Conservation (phyloP, 2,888 invertebrate species). For the Pammene fasciana region DNA sequence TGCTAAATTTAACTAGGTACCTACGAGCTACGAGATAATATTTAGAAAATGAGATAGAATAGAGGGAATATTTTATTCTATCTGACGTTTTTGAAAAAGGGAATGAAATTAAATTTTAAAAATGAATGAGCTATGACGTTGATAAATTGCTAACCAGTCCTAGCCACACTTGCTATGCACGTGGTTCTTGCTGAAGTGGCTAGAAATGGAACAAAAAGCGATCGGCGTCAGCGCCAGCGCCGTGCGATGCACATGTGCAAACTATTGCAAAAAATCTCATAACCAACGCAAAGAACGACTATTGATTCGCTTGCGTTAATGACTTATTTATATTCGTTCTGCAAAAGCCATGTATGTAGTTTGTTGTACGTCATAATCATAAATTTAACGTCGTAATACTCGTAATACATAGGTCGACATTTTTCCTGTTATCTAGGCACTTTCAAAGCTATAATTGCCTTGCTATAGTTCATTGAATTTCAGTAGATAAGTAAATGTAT, state of each 20-base stretch:
- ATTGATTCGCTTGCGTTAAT: constrained; percentile 2
- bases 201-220: constrained; percentile 26
- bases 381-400: no score
- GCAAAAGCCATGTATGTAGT: neutral
- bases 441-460: no score
- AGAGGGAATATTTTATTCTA: no score
- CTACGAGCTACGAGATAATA: no score
- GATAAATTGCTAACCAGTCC: constrained; percentile 16
- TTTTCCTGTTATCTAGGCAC: no score
- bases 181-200: constrained; percentile 6
- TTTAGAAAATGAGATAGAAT: no score
- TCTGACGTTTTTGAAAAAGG: no score
- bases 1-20: no score
- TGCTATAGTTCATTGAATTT: no score
- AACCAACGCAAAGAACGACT: constrained; percentile 13
- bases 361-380: no score
- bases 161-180: constrained; percentile 13
- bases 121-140: constrained; percentile 11
- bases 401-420: no score
- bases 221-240: constrained; percentile 15
- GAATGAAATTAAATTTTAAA: neutral
- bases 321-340: neutral
- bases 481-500: no score
- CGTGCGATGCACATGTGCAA: constrained; percentile 48
- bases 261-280: constrained; percentile 25